Percentiles rank a stretch among this genome's conserved stretches.
phyloP scores from a whole-genome alignment of 2,113 vertebrate species.

The Lathamus discolor region DNA sequence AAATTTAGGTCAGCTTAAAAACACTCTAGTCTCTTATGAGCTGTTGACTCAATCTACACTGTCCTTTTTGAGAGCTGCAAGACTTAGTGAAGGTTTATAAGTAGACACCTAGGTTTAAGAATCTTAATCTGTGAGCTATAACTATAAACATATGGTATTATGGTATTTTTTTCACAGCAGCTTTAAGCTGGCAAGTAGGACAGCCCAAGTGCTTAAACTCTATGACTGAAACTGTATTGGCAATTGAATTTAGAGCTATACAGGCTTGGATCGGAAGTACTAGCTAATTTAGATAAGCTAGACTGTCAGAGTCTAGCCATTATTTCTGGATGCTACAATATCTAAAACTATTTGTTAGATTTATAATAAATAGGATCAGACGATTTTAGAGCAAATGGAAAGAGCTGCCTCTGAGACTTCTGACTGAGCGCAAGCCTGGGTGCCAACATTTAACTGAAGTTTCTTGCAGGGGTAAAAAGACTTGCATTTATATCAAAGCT shows the following conservation, averaged over 20 bases:
- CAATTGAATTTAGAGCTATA: neutral
- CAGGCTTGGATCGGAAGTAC: neutral
- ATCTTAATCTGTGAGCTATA: neutral
- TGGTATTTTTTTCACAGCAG: neutral
- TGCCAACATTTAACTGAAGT: neutral
- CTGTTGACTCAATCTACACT: neutral
- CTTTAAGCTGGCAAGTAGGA: neutral
- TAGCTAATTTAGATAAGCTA: neutral
- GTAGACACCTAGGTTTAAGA: neutral
- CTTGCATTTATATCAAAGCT: neutral
- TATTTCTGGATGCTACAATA: neutral
- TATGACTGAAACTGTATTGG: neutral
- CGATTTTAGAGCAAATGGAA: neutral
- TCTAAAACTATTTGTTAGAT: neutral
- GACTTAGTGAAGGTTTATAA: neutral
- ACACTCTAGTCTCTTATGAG: neutral
- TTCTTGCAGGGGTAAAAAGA: neutral
- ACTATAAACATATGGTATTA: no score
- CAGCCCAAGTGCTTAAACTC: neutral
- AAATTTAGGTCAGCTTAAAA: neutral
- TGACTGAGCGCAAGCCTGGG: neutral
- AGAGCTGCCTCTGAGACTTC: neutral
- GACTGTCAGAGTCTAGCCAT: neutral
- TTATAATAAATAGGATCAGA: neutral
- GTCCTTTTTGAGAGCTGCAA: neutral